Conservation (phyloP, 92 coral and sea anemone genomes). For the Meandrina meandrites region DNA sequence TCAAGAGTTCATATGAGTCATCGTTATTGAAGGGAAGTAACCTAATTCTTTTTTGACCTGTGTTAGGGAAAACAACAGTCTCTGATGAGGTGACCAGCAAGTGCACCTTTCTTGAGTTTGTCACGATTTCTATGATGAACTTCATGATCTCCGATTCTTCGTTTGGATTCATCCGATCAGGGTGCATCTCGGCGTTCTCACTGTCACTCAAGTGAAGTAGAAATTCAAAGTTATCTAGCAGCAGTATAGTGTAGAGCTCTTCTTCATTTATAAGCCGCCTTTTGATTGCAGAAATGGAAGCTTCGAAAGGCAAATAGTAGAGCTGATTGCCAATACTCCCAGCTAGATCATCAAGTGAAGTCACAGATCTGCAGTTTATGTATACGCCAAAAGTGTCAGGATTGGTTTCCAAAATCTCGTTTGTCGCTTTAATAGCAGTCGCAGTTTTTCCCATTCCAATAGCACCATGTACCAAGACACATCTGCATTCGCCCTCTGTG, state of each 20-base stretch:
- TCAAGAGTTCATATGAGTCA: too few species aligned
- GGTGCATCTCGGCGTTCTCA: neutral
- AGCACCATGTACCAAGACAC: conserved; percentile 3
- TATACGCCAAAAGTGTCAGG: conserved; percentile 31
- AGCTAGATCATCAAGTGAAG: conserved; percentile 45
- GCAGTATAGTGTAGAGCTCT: neutral
- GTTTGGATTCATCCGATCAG: too few species aligned
- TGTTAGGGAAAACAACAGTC: neutral
- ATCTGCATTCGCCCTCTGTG: neutral
- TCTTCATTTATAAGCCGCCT: neutral
- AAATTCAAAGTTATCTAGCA: conserved; percentile 24
- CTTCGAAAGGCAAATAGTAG: neutral
- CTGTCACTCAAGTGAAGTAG: neutral
- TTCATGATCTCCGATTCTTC: conserved; percentile 1
- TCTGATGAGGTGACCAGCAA: conserved; percentile 54
- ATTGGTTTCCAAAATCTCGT: conserved; percentile 5
- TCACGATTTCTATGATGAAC: conserved; percentile 20
- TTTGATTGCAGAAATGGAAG: neutral
- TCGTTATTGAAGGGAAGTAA: too few species aligned
- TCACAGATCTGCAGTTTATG: conserved; percentile 38
- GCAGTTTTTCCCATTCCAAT: too few species aligned
- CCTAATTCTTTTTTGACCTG: neutral
- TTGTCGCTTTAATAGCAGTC: conserved; percentile 43
- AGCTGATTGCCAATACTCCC: neutral
- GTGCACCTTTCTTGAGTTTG: conserved; percentile 29